Percentiles rank a stretch among this genome's conserved stretches.
Conservation (phyloP, 2,888 invertebrate species). For the Crepidodera aurea region DNA sequence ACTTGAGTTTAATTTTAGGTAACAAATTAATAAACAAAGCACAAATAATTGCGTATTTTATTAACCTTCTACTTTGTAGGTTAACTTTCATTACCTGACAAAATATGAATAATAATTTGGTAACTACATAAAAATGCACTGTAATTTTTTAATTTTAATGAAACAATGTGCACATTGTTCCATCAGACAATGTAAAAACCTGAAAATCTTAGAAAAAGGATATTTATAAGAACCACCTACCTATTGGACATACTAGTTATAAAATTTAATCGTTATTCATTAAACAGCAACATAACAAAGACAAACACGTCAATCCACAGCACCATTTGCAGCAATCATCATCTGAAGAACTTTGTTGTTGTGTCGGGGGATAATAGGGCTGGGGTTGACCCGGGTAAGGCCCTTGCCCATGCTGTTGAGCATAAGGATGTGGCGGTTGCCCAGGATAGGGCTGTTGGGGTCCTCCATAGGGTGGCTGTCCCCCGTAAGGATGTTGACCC, state of each 20-base stretch:
- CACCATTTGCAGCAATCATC: slow-evolving; percentile 41
- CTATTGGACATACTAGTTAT: background rate
- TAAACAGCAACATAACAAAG: slow-evolving; percentile 40
- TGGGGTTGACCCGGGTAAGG: slow-evolving; percentile 20
- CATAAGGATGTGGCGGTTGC: slow-evolving; percentile 21
- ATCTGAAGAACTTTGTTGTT: slow-evolving; percentile 11
- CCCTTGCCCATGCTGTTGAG: slow-evolving; percentile 22
- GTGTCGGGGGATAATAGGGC: slow-evolving; percentile 22
- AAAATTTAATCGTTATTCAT: slow-evolving; percentile 33
- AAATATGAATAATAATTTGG: too few species aligned
- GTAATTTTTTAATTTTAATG: too few species aligned
- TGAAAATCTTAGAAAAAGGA: too few species aligned
- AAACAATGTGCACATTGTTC: too few species aligned
- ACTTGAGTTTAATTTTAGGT: too few species aligned
- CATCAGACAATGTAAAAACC: too few species aligned
- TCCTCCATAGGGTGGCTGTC: slow-evolving; percentile 29
- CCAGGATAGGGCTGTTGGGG: slow-evolving; percentile 27
- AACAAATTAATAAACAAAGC: too few species aligned
- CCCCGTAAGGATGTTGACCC: slow-evolving; percentile 31
- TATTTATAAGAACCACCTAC: background rate
- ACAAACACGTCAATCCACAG: slow-evolving; percentile 38
- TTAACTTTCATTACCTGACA: too few species aligned
- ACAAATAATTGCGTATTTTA: too few species aligned
- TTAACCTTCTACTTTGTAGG: too few species aligned
- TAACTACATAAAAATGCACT: too few species aligned